phyloP scores from a whole-genome alignment of 1,140 invertebrate genomes.

The Oryzaephilus surinamensis region DNA sequence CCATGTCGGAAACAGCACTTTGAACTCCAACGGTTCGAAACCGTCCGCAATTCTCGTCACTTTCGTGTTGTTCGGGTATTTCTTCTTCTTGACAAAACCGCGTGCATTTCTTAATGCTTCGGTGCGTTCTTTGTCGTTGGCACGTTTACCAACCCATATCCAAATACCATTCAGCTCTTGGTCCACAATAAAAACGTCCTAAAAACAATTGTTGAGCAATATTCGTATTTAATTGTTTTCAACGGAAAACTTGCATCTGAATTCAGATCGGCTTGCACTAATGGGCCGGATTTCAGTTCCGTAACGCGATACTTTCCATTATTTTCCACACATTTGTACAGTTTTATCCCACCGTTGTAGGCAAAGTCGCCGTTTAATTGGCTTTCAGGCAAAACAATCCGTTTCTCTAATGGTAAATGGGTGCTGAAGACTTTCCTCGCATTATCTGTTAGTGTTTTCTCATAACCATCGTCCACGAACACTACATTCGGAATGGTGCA shows the following conservation, averaged over 20 bases:
- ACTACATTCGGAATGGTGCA: slow-evolving; percentile 46
- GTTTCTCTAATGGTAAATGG: slow-evolving; percentile 53
- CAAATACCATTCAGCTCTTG: slow-evolving; percentile 78
- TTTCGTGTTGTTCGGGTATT: slow-evolving; percentile 60
- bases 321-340: slow-evolving; percentile 54
- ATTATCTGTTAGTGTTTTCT: slow-evolving; percentile 53
- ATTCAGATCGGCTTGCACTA: slow-evolving; percentile 67
- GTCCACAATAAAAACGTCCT: slow-evolving; percentile 81
- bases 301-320: slow-evolving; percentile 74
- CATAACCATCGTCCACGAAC: slow-evolving; percentile 78
- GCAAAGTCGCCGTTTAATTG: slow-evolving; percentile 33
- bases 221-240: background rate
- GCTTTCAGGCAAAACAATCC: slow-evolving; percentile 46
- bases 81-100: slow-evolving; percentile 82
- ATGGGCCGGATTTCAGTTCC: slow-evolving; percentile 76
- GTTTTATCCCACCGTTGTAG: slow-evolving; percentile 18
- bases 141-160: slow-evolving; percentile 81
- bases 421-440: slow-evolving; percentile 58
- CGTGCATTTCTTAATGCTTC: slow-evolving; percentile 77
- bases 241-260: slow-evolving; percentile 46
- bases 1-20: slow-evolving; percentile 72
- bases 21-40: slow-evolving; percentile 79
- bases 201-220: slow-evolving; percentile 17
- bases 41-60: slow-evolving; percentile 71
- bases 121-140: slow-evolving; percentile 54